Percentiles rank a stretch among this genome's conserved stretches.
Conservation (phyloP, 2,797 vertebrate species). For the Triplophysa yarkandensis region DNA sequence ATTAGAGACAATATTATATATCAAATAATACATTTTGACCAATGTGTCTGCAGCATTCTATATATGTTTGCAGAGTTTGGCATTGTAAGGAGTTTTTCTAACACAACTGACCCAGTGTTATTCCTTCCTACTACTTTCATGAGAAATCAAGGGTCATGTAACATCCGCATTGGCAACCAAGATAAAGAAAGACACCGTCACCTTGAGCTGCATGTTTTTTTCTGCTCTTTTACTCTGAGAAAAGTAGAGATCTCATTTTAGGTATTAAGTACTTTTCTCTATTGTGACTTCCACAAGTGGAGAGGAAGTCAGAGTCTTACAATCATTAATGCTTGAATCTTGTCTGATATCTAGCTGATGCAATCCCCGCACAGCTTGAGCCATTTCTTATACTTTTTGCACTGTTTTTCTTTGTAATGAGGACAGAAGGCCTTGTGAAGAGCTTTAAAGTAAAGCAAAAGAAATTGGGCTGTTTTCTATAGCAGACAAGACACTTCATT, state of each 20-base stretch:
- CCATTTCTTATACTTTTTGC: constrained; percentile 7
- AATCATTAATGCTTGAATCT: constrained; percentile 26
- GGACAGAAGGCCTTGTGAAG: constrained; percentile 14
- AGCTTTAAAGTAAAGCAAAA: constrained; percentile 20
- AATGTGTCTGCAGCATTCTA: too few relatives aligned
- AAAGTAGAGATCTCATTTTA: not conserved
- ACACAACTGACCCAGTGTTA: not conserved
- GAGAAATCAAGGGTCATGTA: not conserved
- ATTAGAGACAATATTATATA: too few relatives aligned
- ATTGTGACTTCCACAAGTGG: not conserved
- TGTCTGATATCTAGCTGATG: constrained; percentile 11
- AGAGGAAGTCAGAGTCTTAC: constrained; percentile 14
- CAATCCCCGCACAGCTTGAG: constrained; percentile 12
- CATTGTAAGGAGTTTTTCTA: too few relatives aligned
- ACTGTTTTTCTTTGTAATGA: not conserved
- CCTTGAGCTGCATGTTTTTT: not conserved
- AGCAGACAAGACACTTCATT: not conserved
- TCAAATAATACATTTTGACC: too few relatives aligned
- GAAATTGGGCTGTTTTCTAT: not conserved
- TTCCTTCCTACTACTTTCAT: not conserved
- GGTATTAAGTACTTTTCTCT: not conserved
- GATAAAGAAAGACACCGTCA: not conserved
- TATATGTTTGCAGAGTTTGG: not conserved
- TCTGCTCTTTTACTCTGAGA: not conserved
- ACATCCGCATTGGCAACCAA: not conserved